Base-by-base conservation (phyloP, 2,888 invertebrate genomes). In the Nineta flava region DNA sequence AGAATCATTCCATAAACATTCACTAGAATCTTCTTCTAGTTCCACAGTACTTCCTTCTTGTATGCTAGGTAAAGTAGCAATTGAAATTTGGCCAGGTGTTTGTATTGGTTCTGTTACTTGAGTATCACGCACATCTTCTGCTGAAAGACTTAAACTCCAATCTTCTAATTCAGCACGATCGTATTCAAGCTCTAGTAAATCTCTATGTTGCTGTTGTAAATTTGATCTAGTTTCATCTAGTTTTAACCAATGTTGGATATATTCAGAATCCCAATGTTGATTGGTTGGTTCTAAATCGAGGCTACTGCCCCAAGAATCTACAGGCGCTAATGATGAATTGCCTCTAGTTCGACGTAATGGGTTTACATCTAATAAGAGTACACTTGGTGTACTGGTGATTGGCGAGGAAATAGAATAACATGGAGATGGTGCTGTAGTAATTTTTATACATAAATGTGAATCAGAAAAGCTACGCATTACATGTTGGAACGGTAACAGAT, bases 121-220 rank as follows among this genome's bases (percentile, higher is more conserved):
- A 3, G 58, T 60, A 55, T 78, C 77, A 57, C 72, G 70, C 51
- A 82, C 69, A 64, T 83, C 82, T 61, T 83, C 83, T 55, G 75
- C 79, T 1, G 83, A 83, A 53, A 84, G 65, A 44, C 80, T 81
- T 60, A 83, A 70, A 61, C 82, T 84, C 85, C 85, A 85, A 63
- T 85, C 84, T 65, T 85, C 84, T 54, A 85, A 66, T 63, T 85
- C 85, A 3, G 83, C 79, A 56, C 79, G 74, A 60, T 83, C 84
- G 59, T 84, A 84, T 62, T 83, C 83, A 58, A 83, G 66, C 61
- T 82, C 81, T 21, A 79, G 72, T 56, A 81, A 64, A 60, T 81
- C 81, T 52, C 81, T 71, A 61, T 81, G 80, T 56, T 81, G 75
- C 58, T 81, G 81, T 57, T 79, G 79, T 32, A 79, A 60, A 3